Conservation (phyloP, 2,888 invertebrate species). For the Anorthoa munda region DNA sequence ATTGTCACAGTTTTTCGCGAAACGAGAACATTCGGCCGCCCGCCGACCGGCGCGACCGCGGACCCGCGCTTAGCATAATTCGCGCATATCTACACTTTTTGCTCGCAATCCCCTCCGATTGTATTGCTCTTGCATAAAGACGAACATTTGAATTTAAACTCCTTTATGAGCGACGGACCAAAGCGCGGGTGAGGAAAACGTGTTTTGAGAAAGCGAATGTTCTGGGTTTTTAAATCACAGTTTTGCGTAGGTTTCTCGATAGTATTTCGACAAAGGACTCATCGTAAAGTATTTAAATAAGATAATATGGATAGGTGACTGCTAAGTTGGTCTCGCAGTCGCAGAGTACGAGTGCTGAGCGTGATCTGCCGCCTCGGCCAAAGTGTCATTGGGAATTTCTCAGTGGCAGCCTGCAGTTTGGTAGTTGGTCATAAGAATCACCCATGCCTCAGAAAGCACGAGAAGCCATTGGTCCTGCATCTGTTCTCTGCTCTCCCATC, state of each 20-base stretch:
- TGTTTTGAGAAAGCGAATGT: conserved; percentile 22
- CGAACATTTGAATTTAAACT: conserved; percentile 49
- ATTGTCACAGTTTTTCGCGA: conserved; percentile 56
- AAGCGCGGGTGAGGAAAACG: conserved; percentile 2
- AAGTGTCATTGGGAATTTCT: no score
- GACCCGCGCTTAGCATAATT: conserved; percentile 65
- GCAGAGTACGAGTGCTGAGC: no score
- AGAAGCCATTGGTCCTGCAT: no score
- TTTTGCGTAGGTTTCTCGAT: neutral
- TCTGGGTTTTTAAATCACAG: neutral
- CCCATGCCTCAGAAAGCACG: no score
- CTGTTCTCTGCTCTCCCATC: no score
- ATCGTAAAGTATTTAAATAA: no score
- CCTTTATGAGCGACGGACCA: conserved; percentile 27
- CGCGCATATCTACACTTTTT: conserved; percentile 62
- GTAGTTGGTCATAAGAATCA: no score
- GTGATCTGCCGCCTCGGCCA: no score
- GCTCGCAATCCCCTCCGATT: conserved; percentile 52
- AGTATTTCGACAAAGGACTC: no score
- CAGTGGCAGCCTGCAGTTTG: no score
- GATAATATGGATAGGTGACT: no score
- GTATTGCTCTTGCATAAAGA: conserved; percentile 61
- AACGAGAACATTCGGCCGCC: conserved; percentile 42
- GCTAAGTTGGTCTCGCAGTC: no score
- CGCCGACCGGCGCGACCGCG: conserved; percentile 14